A percentile compares a stretch with the other conserved stretches of the same genome.
Evolutionary conservation across 2,888 invertebrate species (phyloP).

Genomic region (Idaea aversata): DNA sequence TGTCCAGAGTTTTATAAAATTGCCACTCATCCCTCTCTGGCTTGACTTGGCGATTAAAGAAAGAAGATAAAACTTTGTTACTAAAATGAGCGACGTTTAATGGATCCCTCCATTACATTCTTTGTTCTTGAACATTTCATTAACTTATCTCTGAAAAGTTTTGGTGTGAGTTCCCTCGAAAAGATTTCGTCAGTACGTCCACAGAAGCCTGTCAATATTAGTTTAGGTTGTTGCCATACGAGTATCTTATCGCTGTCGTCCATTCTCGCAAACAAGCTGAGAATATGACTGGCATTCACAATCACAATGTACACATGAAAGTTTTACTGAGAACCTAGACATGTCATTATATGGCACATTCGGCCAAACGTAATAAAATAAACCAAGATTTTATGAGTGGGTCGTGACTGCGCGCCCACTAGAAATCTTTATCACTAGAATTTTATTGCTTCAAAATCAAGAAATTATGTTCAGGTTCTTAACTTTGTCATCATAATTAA

Average conservation of each 20-base stretch:
- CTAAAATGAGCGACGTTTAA: neutral
- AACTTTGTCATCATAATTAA: neutral
- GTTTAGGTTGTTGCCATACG: constrained; percentile 25
- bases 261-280: constrained; percentile 33
- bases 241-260: constrained; percentile 29
- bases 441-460: constrained; percentile 45
- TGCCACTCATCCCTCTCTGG: neutral
- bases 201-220: constrained; percentile 23
- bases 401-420: constrained; percentile 43
- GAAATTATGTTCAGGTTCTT: neutral
- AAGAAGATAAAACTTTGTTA: neutral
- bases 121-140: neutral
- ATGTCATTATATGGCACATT: constrained; percentile 59
- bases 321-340: constrained; percentile 48
- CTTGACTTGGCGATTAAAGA: neutral
- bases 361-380: constrained; percentile 55
- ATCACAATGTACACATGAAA: constrained; percentile 49
- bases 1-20: neutral
- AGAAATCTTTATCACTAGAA: constrained; percentile 49
- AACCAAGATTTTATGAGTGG: constrained; percentile 62
- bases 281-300: constrained; percentile 34
- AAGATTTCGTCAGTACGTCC: constrained; percentile 4
- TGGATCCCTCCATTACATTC: neutral
- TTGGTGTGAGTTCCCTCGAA: neutral
- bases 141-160: neutral